A percentile compares a stretch with the other conserved stretches of the same genome.
These are phyloP conservation scores for Lagopus muta DNA, from an alignment of 2,113 vertebrate genomes.

Conservation along the genomic window DNA sequence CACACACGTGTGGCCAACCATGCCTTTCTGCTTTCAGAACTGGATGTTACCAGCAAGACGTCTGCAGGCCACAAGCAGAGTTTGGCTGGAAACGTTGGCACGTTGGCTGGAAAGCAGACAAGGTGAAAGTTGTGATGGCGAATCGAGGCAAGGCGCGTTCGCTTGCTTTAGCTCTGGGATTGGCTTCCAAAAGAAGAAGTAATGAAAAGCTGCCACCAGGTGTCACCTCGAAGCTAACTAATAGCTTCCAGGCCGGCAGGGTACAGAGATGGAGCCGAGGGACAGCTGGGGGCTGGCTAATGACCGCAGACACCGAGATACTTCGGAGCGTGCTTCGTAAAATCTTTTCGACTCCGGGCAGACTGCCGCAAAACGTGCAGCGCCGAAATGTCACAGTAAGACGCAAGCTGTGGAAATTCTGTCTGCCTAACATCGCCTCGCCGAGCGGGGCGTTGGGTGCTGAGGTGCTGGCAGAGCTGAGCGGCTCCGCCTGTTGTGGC, in stretches of 20 bases:
- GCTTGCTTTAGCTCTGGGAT: neutral
- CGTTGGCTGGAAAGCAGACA: neutral
- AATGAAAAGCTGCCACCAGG: slow-evolving; percentile 23
- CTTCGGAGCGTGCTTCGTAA: neutral
- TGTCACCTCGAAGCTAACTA: slow-evolving; percentile 24
- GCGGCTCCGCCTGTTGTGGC: neutral
- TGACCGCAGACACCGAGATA: rapidly evolving
- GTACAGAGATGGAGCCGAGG: rapidly evolving
- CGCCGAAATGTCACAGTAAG: neutral
- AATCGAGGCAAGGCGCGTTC: neutral
- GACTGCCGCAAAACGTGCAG: neutral
- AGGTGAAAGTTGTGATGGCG: neutral
- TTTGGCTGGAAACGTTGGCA: no score
- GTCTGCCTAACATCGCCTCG: neutral
- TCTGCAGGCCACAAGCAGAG: neutral
- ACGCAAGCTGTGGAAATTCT: neutral
- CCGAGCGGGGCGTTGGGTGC: neutral
- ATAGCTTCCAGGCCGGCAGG: neutral
- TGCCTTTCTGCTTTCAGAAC: neutral
- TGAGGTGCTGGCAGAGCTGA: neutral
- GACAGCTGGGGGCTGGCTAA: rapidly evolving
- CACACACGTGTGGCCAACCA: rapidly evolving
- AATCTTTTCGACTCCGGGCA: neutral
- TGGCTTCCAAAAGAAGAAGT: neutral
- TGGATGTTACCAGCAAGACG: neutral